Conservation (phyloP, 1,140 invertebrate species). For the Nasonia longicornis region DNA sequence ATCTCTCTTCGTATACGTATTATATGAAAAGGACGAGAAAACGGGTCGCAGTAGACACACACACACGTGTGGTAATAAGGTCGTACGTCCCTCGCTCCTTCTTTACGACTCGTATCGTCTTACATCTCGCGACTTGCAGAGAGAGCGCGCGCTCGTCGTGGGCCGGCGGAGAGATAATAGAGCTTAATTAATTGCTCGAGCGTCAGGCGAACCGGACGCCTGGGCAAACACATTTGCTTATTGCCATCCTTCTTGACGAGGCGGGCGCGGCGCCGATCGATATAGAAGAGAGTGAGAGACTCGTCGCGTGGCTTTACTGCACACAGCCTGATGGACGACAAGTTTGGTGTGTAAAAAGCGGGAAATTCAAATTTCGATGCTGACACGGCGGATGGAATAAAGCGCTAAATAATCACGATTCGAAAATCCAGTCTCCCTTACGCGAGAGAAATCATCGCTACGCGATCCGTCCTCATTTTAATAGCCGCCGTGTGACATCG, state of each 20-base stretch:
- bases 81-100: not conserved
- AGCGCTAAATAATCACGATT: not conserved
- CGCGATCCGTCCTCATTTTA: conserved; percentile 16
- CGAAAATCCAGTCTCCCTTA: not conserved
- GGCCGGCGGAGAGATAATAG: conserved; percentile 58
- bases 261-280: conserved; percentile 16
- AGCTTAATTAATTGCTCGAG: conserved; percentile 68
- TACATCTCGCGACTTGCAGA: conserved; percentile 27
- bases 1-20: not conserved
- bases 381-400: no score
- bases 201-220: conserved; percentile 57
- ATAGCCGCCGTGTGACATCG: not conserved
- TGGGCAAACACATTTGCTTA: conserved; percentile 68
- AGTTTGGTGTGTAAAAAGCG: not conserved
- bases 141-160: conserved; percentile 54
- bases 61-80: not conserved
- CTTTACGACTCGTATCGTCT: conserved; percentile 16
- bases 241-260: conserved; percentile 63
- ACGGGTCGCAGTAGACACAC: not conserved
- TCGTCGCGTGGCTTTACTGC: not conserved
- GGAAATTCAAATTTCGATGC: no score
- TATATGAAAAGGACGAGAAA: not conserved
- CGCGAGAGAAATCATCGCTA: no score
- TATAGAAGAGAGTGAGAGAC: not conserved
- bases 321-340: not conserved